Percentiles rank a stretch among this genome's conserved stretches.
Conservation (phyloP, 1,140 invertebrate genomes). For the Microplitis demolitor region DNA sequence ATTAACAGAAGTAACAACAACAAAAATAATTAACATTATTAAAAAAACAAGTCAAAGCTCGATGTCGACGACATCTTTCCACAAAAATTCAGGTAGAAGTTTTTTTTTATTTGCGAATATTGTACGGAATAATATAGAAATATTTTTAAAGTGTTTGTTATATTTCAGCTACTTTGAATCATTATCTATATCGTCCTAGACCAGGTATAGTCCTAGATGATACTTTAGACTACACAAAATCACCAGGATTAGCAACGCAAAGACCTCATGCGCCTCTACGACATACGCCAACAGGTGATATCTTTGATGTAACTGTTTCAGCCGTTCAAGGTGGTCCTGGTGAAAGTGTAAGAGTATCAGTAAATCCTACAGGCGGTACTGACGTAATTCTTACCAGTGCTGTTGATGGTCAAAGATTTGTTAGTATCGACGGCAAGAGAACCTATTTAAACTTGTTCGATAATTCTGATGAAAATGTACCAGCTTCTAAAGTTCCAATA, state of each 20-base stretch:
- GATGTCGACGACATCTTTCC: slow-evolving; percentile 35
- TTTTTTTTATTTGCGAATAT: not conserved
- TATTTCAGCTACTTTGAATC: slow-evolving; percentile 33
- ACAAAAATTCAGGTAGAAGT: slow-evolving; percentile 36
- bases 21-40: slow-evolving; percentile 14
- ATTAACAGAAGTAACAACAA: slow-evolving; percentile 38
- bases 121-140: not conserved
- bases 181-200: slow-evolving; percentile 69
- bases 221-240: slow-evolving; percentile 60
- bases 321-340: slow-evolving; percentile 74
- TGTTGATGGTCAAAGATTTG: slow-evolving; percentile 80
- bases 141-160: not conserved
- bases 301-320: slow-evolving; percentile 86
- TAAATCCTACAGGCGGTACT: slow-evolving; percentile 50
- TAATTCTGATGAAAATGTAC: slow-evolving; percentile 52
- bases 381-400: slow-evolving; percentile 79
- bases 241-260: slow-evolving; percentile 54
- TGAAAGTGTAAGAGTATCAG: slow-evolving; percentile 53
- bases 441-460: slow-evolving; percentile 86
- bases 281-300: slow-evolving; percentile 68
- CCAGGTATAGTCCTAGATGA: slow-evolving; percentile 84
- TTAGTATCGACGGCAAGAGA: slow-evolving; percentile 89
- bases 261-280: slow-evolving; percentile 54
- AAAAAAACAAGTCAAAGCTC: slow-evolving; percentile 33
- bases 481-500: slow-evolving; percentile 43